Evolutionary conservation across 2,888 invertebrate species (phyloP).

Genomic region (Microctonus hyperodae): DNA sequence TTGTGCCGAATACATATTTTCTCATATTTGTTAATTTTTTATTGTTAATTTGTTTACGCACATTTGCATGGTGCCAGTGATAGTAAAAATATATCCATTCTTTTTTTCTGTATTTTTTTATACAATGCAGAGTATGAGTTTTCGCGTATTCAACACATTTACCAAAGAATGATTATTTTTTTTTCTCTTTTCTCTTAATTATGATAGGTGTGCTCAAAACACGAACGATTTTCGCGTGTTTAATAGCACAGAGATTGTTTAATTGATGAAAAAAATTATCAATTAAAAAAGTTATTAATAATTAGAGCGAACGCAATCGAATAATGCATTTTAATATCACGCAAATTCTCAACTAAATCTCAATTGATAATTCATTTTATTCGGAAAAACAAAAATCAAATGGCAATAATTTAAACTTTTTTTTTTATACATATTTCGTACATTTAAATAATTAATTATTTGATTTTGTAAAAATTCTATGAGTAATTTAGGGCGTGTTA

Average conservation of each 20-base stretch:
- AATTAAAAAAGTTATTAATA: background rate
- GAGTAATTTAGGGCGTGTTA: conserved; percentile 4
- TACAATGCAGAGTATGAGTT: conserved; percentile 29
- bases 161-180: conserved; percentile 32
- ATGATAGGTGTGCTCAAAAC: background rate
- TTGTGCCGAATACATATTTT: conserved; percentile 39
- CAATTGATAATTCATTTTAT: background rate
- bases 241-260: background rate
- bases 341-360: conserved; percentile 2
- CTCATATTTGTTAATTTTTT: background rate
- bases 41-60: background rate
- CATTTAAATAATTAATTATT: background rate
- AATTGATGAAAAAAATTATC: background rate
- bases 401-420: background rate
- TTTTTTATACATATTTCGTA: background rate
- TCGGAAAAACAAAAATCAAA: background rate
- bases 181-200: background rate
- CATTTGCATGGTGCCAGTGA: background rate
- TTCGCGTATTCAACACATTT: conserved; percentile 39
- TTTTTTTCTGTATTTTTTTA: conserved; percentile 19
- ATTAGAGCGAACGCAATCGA: background rate
- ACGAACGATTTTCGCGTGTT: background rate
- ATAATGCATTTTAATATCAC: background rate
- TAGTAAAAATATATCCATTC: background rate
- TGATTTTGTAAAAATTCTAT: background rate